Percentiles rank a stretch among this genome's conserved stretches.
phyloP scores from a whole-genome alignment of 2,113 vertebrate species.

The Himantopus leucocephalus region DNA sequence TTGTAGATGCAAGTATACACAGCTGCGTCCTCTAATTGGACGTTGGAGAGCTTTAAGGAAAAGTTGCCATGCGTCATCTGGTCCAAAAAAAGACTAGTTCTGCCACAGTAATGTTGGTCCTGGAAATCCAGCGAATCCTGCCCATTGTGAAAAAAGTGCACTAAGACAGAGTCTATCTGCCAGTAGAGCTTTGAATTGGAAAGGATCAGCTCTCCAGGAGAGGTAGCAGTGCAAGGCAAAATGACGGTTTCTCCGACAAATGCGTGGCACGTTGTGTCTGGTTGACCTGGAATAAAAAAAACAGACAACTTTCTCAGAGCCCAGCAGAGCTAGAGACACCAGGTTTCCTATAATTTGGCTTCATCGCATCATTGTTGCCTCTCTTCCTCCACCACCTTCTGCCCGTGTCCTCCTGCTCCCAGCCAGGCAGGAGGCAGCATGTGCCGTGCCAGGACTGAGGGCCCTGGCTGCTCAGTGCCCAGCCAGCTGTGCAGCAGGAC shows the following conservation, averaged over 20 bases:
- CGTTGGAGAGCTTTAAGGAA: constrained; percentile 39
- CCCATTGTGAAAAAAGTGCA: constrained; percentile 8
- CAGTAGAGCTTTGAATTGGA: constrained; percentile 15
- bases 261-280: not conserved
- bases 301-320: not conserved
- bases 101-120: fast-evolving
- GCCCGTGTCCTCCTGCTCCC: not conserved
- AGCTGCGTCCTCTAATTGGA: not conserved
- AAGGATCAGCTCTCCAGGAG: not conserved
- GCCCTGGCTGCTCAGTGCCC: not conserved
- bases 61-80: constrained; percentile 41
- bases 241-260: constrained; percentile 30
- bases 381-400: not conserved
- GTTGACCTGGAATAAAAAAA: constrained; percentile 8
- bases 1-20: constrained; percentile 43
- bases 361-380: fast-evolving
- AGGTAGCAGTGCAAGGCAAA: constrained; percentile 7
- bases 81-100: constrained; percentile 51
- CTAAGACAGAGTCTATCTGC: not conserved
- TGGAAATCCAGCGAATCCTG: fast-evolving
- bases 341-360: not conserved
- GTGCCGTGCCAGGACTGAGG: not conserved
- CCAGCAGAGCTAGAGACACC: not conserved
- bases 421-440: not conserved
- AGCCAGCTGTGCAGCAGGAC: not conserved